Base-by-base conservation (phyloP, 1,140 invertebrate genomes). In the Episyrphus balteatus region DNA sequence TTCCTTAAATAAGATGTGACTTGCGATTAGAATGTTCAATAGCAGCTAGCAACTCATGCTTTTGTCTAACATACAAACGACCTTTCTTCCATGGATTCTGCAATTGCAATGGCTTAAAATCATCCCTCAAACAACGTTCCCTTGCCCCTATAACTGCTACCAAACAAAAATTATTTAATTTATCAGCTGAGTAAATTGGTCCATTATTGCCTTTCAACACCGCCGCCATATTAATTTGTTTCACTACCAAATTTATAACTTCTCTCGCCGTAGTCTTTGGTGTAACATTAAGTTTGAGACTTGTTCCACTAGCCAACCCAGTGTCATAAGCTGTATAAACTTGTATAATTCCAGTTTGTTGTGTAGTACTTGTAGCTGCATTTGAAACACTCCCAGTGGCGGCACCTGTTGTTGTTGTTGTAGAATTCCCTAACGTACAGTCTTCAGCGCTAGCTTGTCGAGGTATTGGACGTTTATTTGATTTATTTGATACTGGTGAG, bases 71-170 rank as follows among this genome's bases (percentile, higher is more conserved):
- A 68, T 92, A 96, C 26, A 97, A 72, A 15, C 88, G 75, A 0
- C 93, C 92, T 59, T 90, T 90, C 44, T 88, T 84, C 93, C 93
- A 98, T 0, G 92, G 92, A 69, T 92, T 92, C 61, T 96, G 91
- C 19, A 98, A 70, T 54, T 92, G 84, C 2, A 97, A 70, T 0
- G 91, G 89, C 55, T 88, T 85, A 61, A 94, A 96, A 63, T 97
- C 92, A 56, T 96, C 92, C 11, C 91, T 73, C 1, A 98, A 73
- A 61, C 92, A 93, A 40, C 91, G 73, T 62, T 97, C 92, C 10
- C 92, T 70, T 0, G 90, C 88, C 2, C 92, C 92, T 40, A 96
- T 92, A 13, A 95, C 90, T 0, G 91, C 90, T 0, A 96, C 92
- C 14, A 98, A 73, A 66, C 92, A 96, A 63, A 95, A 96, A 57